Percentiles rank a stretch among this genome's conserved stretches.
Conservation (phyloP, 2,113 vertebrate species). For the Bettongia penicillata region DNA sequence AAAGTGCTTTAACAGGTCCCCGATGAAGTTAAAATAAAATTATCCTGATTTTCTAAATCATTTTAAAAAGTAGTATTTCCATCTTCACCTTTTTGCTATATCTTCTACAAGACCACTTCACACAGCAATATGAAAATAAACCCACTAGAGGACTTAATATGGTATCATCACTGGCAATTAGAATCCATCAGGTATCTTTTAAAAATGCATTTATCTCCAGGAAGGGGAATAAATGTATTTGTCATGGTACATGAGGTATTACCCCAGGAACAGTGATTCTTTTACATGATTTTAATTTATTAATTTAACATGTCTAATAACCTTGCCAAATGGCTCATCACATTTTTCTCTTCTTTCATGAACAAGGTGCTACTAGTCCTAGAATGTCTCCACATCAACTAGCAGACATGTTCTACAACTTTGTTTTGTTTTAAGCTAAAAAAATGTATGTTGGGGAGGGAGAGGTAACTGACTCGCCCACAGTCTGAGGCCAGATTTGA, state of each 20-base stretch:
- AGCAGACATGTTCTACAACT: background rate
- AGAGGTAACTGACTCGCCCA: background rate
- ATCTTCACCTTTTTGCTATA: background rate
- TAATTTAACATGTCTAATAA: constrained; percentile 22
- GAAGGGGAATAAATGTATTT: constrained; percentile 67
- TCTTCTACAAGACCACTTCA: background rate
- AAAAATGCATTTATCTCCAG: constrained; percentile 75
- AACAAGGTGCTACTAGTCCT: background rate
- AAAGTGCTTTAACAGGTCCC: background rate
- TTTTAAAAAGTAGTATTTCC: constrained; percentile 4
- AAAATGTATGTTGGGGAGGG: too few species aligned
- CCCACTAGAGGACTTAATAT: constrained; percentile 62
- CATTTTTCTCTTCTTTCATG: constrained; percentile 9
- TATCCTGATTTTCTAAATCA: constrained; percentile 21
- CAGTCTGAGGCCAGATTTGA: too few species aligned
- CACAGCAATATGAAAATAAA: background rate
- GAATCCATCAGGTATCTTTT: constrained; percentile 76
- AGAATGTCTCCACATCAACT: background rate
- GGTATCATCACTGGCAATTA: constrained; percentile 57
- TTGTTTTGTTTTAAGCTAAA: background rate
- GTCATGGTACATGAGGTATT: constrained; percentile 67
- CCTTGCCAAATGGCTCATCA: constrained; percentile 59
- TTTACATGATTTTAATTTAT: constrained; percentile 73
- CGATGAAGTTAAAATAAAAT: background rate
- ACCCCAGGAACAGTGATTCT: constrained; percentile 73